These are phyloP conservation scores for Euzophera pinguis DNA, from an alignment of 2,888 invertebrate species.

Conservation along the genomic window DNA sequence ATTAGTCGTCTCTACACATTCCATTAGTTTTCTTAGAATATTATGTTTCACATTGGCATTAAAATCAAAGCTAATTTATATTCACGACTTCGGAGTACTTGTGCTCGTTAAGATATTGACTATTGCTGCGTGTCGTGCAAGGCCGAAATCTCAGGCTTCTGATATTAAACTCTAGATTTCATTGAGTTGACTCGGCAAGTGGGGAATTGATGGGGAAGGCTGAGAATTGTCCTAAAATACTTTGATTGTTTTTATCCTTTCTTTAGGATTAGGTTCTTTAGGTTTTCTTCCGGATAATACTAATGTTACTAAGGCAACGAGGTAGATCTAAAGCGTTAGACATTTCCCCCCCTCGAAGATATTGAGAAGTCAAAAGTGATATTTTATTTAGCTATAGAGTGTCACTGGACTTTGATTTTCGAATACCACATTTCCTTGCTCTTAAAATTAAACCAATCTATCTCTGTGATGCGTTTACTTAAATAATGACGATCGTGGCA, in stretches of 20 bases:
- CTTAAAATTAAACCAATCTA: too few relatives aligned
- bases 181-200: not conserved
- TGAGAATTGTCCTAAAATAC: not conserved
- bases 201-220: not conserved
- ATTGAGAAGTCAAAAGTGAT: too few relatives aligned
- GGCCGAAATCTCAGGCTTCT: not conserved
- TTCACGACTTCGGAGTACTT: not conserved
- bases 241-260: conserved; percentile 9
- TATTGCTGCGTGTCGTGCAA: not conserved
- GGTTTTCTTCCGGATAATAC: too few relatives aligned
- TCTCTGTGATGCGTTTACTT: too few relatives aligned
- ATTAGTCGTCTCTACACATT: not conserved
- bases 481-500: too few relatives aligned
- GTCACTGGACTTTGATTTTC: too few relatives aligned
- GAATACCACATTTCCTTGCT: too few relatives aligned
- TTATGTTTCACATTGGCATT: conserved; percentile 1
- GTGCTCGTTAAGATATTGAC: not conserved
- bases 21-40: not conserved
- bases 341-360: too few relatives aligned
- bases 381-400: too few relatives aligned
- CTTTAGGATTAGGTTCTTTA: too few relatives aligned
- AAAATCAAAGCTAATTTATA: not conserved
- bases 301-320: too few relatives aligned
- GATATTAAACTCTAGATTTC: not conserved
- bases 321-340: too few relatives aligned